phyloP scores from a whole-genome alignment of 2,113 vertebrate species.

The Apeltes quadracus region DNA sequence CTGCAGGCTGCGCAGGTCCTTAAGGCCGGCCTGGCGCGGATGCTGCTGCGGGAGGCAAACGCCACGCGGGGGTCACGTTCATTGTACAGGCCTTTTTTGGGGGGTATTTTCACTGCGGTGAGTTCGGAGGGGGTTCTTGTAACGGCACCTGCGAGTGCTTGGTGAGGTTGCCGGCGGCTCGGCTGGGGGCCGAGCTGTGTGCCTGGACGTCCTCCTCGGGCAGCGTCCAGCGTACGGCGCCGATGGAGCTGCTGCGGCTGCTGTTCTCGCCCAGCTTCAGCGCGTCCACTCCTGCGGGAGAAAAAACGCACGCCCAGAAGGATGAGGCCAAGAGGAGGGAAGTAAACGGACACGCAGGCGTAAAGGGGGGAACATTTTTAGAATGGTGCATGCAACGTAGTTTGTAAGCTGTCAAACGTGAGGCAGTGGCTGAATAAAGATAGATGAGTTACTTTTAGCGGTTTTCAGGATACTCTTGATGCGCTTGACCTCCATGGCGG shows the following conservation, averaged over 20 bases:
- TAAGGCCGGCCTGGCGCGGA: constrained; percentile 64
- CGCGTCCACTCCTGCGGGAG: constrained; percentile 10
- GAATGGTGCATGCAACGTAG: too few relatives aligned
- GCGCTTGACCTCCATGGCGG: constrained; percentile 61
- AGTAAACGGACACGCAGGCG: neutral
- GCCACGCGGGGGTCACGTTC: neutral
- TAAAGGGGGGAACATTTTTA: neutral
- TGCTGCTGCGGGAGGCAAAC: constrained; percentile 45
- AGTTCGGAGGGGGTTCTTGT: too few relatives aligned
- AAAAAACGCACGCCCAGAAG: neutral
- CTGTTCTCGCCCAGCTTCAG: constrained; percentile 27
- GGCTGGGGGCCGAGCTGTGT: constrained; percentile 76
- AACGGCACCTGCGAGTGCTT: constrained; percentile 68
- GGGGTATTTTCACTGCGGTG: too few relatives aligned
- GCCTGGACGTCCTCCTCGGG: constrained; percentile 62
- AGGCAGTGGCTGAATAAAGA: neutral
- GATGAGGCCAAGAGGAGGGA: neutral
- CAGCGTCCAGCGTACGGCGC: constrained; percentile 73
- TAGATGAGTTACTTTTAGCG: constrained; percentile 55
- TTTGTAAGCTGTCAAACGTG: neutral
- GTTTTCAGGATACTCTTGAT: constrained; percentile 77
- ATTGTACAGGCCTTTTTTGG: neutral
- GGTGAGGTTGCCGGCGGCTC: neutral
- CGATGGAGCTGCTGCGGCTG: constrained; percentile 76
- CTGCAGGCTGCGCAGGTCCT: constrained; percentile 77